Conservation (phyloP, 2,113 vertebrate genomes). For the Porphyrio hochstetteri region DNA sequence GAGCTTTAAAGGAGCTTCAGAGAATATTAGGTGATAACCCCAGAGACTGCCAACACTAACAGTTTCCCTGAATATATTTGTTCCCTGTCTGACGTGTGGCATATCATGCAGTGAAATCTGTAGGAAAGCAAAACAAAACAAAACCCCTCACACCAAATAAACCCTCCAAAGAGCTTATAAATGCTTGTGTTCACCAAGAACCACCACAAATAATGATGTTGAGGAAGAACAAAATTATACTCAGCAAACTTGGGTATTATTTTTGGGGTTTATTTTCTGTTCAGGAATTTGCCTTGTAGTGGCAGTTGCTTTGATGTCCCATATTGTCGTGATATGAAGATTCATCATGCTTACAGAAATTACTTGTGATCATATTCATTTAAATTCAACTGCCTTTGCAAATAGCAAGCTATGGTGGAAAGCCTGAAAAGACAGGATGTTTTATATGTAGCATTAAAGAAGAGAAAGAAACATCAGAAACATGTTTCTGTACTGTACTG, state of each 20-base stretch:
- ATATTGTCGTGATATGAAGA: not conserved
- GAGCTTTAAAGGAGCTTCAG: not conserved
- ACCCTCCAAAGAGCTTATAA: not conserved
- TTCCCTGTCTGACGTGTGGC: not conserved
- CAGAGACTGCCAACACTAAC: not conserved
- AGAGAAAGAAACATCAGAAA: not conserved
- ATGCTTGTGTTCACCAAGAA: not conserved
- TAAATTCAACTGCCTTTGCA: not conserved
- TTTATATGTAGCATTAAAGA: not conserved
- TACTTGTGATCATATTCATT: not conserved
- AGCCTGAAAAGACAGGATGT: not conserved
- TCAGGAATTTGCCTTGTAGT: not conserved
- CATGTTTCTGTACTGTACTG: not conserved
- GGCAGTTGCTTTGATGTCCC: not conserved
- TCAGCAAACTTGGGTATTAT: not conserved
- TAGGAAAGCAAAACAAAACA: not conserved
- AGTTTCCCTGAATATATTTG: not conserved
- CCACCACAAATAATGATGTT: not conserved
- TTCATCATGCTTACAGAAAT: not conserved
- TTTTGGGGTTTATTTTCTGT: not conserved
- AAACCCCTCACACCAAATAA: not conserved
- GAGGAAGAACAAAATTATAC: not conserved
- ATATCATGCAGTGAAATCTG: not conserved
- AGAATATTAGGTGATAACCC: not conserved
- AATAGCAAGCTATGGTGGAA: not conserved